Base-by-base conservation (phyloP, 2,797 vertebrate species). In the Neomorphus geoffroyi region DNA sequence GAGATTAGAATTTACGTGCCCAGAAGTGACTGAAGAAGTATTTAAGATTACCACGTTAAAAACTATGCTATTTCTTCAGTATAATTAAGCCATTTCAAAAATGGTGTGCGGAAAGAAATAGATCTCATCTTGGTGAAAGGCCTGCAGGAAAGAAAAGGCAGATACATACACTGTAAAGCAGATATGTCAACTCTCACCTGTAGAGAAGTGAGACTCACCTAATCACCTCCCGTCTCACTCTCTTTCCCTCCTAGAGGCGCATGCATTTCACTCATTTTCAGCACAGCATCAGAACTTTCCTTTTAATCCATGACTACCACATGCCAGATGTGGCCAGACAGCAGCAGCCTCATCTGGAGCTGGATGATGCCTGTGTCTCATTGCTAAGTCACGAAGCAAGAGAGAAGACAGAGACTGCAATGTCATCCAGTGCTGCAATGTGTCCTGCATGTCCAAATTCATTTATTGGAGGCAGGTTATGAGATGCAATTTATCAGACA, bases 361-460 rank as follows among this genome's bases (percentile, higher is more conserved):
- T 6, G 28, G 19, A 6, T 13, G 13, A 26, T 48, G 18, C 11
- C 23, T n/a, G 8, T 26, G 8, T 50, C 35, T 74, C 6, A 0
- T 71, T 80, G 21, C 45, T 24, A 27, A 66, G 16, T 18, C 8
- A 2, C 2, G 16, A 43, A 77, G 13, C 16, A 21, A 1, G 24
- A 62, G 18, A 50, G 10, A 72, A 14, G 28, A 50, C 9, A 70
- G 9, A 60, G n/a, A 6, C 2, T 33, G 22, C 41, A 53, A 15
- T 26, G 14, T 10, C 3, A 13, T 35, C 26, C 18, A 45, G 18
- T 18, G 24, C 13, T 16, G 14, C 16, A 46, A 5, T 13, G 15
- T 13, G 17, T 21, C 9, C 5, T 2, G 0, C 9, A 19, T 3
- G 2, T 26, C 7, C 7, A 58, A 3, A n/a, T 8, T 61, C 7